Evolutionary conservation across 1,140 invertebrate species (phyloP).

Genomic region (Rhizoglyphus robini): DNA sequence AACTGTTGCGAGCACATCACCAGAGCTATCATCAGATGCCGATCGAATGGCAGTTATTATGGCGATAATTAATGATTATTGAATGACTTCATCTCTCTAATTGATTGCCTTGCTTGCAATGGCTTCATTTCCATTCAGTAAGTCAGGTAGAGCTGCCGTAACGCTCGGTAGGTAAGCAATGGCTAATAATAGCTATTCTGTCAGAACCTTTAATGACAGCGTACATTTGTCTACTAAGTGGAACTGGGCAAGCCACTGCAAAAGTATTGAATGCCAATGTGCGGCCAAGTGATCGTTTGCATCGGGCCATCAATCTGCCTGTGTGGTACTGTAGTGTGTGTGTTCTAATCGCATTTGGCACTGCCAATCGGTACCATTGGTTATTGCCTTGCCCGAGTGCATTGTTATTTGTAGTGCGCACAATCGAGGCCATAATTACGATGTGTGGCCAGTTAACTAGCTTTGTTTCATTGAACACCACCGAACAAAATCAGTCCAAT

Average conservation of each 20-base stretch:
- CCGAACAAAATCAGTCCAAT: not conserved
- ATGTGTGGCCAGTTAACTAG: not conserved
- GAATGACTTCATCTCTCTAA: slow-evolving; percentile 12
- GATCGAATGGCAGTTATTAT: not conserved
- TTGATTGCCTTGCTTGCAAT: not conserved
- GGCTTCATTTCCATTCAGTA: not conserved
- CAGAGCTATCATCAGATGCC: not conserved
- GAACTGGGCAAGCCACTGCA: not conserved
- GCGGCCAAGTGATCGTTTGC: not conserved
- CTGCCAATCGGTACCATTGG: not conserved
- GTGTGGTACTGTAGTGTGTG: not conserved
- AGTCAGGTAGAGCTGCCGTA: not conserved
- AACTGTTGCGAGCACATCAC: not conserved
- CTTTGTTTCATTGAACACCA: not conserved
- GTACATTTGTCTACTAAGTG: slow-evolving; percentile 11
- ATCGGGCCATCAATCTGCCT: not conserved
- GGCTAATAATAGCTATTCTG: slow-evolving; percentile 10
- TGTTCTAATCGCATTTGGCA: slow-evolving; percentile 5
- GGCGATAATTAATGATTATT: slow-evolving; percentile 13
- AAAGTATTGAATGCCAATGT: not conserved
- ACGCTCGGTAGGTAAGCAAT: not conserved
- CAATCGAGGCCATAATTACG: slow-evolving; percentile 4
- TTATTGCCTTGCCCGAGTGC: not conserved
- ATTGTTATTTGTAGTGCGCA: not conserved
- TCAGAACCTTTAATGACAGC: slow-evolving; percentile 3